Conservation (phyloP, 2,113 vertebrate genomes). For the Aphyosemion australe region DNA sequence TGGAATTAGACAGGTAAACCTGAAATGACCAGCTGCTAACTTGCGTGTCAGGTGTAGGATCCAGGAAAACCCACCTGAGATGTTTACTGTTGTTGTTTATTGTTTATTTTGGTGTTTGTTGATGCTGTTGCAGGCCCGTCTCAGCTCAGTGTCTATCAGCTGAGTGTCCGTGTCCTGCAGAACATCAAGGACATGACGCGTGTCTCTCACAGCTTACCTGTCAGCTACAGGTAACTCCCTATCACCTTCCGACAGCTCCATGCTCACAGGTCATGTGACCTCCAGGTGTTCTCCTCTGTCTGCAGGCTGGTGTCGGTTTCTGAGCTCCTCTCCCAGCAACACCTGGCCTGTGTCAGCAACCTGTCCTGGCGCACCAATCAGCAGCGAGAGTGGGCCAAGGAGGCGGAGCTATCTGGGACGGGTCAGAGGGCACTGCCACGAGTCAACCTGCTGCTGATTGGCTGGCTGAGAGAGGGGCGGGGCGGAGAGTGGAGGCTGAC, state of each 20-base stretch:
- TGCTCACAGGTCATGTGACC: not conserved
- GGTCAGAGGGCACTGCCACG: constrained; percentile 64
- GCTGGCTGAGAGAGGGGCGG: constrained; percentile 71
- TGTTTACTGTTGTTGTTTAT: not conserved
- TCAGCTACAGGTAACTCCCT: constrained; percentile 66
- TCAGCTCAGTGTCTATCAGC: constrained; percentile 2
- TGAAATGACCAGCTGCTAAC: too few relatives aligned
- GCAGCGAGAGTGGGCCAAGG: constrained; percentile 76
- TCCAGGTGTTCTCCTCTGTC: not conserved
- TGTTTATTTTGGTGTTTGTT: not conserved
- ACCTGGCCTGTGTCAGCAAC: constrained; percentile 81
- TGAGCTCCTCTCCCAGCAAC: constrained; percentile 78
- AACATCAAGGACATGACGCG: constrained; percentile 28
- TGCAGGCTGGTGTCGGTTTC: constrained; percentile 67
- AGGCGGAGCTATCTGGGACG: constrained; percentile 64
- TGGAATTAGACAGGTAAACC: too few relatives aligned
- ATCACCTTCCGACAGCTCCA: not conserved
- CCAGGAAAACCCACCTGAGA: not conserved
- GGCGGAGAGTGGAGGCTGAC: constrained; percentile 75
- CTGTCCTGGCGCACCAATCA: constrained; percentile 82
- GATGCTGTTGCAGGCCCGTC: constrained; percentile 13
- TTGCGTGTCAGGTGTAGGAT: too few relatives aligned
- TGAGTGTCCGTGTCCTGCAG: constrained; percentile 42
- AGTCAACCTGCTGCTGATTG: constrained; percentile 83
- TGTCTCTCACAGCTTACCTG: constrained; percentile 41